Percentiles rank a stretch among this genome's conserved stretches.
Conservation (phyloP, 2,113 vertebrate genomes). For the Mirounga angustirostris region DNA sequence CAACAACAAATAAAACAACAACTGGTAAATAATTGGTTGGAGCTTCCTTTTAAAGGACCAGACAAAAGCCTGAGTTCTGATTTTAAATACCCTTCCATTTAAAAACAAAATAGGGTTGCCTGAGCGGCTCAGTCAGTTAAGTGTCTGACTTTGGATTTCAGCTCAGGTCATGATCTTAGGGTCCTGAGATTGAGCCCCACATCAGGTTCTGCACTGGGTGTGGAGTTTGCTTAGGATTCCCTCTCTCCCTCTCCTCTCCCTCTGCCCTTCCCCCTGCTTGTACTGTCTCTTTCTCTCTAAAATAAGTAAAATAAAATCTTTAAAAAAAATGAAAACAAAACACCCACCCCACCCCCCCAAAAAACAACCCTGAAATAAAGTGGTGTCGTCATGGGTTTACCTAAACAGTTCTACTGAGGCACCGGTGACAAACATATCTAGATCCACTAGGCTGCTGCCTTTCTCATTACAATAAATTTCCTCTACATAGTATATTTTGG, state of each 20-base stretch:
- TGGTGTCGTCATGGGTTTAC: background rate
- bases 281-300: background rate
- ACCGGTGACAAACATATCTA: background rate
- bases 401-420: background rate
- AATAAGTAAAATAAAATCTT: background rate
- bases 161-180: background rate
- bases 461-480: constrained; percentile 55
- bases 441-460: background rate
- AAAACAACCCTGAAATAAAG: background rate
- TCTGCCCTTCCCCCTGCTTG: background rate
- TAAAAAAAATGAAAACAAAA: background rate
- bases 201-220: background rate
- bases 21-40: background rate
- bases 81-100: constrained; percentile 5
- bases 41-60: constrained; percentile 55
- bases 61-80: constrained; percentile 6
- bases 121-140: background rate
- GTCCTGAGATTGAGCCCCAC: background rate
- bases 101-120: background rate
- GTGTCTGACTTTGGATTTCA: background rate
- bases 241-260: background rate
- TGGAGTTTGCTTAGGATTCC: background rate
- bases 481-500: background rate
- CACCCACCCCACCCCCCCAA: background rate
- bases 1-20: background rate